These are phyloP conservation scores for Drosophila pandora DNA, from an alignment of 1,140 invertebrate genomes.

Conservation along the genomic window DNA sequence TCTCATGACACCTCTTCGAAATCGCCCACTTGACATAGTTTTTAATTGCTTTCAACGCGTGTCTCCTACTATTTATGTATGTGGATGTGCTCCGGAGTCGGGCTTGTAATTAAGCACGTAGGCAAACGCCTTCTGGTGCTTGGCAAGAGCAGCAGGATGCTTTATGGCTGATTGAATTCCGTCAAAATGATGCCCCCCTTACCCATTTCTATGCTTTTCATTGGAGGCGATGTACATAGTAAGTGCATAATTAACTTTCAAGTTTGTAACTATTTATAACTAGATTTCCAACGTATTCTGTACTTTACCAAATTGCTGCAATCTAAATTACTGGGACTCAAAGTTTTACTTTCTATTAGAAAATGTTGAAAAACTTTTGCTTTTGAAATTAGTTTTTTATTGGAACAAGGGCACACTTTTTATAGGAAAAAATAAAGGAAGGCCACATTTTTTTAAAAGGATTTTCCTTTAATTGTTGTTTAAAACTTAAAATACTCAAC, in stretches of 20 bases:
- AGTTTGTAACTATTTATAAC: conserved; percentile 1
- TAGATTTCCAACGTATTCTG: background rate
- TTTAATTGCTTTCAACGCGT: conserved; percentile 73
- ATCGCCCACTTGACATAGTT: conserved; percentile 46
- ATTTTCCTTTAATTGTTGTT: too few species aligned
- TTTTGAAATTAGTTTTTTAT: background rate
- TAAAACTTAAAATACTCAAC: too few species aligned
- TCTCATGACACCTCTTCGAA: background rate
- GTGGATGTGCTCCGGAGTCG: conserved; percentile 27
- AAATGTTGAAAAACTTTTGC: background rate
- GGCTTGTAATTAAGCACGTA: conserved; percentile 75
- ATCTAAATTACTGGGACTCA: background rate
- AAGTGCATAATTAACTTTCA: conserved; percentile 16
- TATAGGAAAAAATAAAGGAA: too few species aligned
- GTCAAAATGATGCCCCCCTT: conserved; percentile 58
- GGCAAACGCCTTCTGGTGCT: conserved; percentile 30
- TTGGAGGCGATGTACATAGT: background rate
- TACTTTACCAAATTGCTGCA: background rate
- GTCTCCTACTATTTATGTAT: conserved; percentile 33
- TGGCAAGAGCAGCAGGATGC: conserved; percentile 21
- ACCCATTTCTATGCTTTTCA: conserved; percentile 18
- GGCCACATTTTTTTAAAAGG: too few species aligned
- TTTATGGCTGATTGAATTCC: conserved; percentile 71
- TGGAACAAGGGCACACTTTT: background rate
- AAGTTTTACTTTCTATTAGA: background rate